phyloP scores from a whole-genome alignment of 2,113 vertebrate species.

The Sander vitreus region DNA sequence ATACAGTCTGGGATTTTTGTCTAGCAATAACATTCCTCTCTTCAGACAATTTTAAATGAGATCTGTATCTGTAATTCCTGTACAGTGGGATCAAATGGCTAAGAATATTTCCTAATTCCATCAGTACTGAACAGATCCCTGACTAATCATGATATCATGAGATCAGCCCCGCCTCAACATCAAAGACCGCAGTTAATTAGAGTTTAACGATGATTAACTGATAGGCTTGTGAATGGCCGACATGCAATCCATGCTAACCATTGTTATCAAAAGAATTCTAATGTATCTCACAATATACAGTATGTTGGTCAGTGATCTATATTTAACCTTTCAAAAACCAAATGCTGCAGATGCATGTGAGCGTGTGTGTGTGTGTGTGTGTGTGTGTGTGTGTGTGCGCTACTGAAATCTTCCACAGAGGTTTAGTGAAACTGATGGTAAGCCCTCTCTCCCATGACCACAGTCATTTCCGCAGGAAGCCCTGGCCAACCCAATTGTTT shows the following conservation, averaged over 20 bases:
- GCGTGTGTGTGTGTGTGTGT: conserved; percentile 10
- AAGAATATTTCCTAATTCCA: conserved; percentile 6
- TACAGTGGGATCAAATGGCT: background rate
- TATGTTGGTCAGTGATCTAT: conserved; percentile 63
- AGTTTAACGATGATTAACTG: conserved; percentile 22
- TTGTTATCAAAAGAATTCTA: conserved; percentile 22
- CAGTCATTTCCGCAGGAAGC: conserved; percentile 81
- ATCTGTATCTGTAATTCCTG: background rate
- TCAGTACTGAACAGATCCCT: background rate
- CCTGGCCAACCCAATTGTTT: conserved; percentile 63
- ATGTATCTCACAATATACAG: conserved; percentile 17
- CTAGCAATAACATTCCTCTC: background rate
- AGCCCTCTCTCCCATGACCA: conserved; percentile 60
- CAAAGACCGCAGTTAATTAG: conserved; percentile 28
- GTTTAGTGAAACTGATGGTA: conserved; percentile 14
- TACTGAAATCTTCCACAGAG: conserved; percentile 1
- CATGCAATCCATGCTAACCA: background rate
- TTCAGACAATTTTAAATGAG: background rate
- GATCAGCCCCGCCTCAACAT: conserved; percentile 12
- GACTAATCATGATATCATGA: conserved; percentile 16
- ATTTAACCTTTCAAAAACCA: conserved; percentile 50
- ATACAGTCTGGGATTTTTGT: background rate
- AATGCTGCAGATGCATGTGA: no score
- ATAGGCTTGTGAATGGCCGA: background rate
- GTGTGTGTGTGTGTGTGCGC: background rate